These are phyloP conservation scores for Pseudopipra pipra DNA, from an alignment of 2,113 vertebrate species.

Conservation along the genomic window DNA sequence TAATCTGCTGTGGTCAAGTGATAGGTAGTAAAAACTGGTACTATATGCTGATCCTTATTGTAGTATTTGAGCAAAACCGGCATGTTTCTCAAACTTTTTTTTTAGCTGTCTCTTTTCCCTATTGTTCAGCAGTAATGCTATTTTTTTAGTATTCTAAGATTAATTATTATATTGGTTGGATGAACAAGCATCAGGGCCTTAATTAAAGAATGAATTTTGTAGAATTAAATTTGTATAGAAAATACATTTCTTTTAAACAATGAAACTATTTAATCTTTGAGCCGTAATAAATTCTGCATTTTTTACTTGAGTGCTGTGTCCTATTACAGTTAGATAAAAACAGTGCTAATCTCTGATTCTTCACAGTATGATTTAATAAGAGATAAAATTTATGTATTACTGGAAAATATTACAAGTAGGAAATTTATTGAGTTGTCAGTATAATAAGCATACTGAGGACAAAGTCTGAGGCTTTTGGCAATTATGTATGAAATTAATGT, in stretches of 20 bases:
- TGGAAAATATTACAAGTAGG: neutral
- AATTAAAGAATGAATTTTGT: slow-evolving; percentile 57
- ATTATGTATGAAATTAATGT: slow-evolving; percentile 18
- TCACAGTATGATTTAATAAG: slow-evolving; percentile 41
- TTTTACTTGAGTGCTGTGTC: neutral
- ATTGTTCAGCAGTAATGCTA: neutral
- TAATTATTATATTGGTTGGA: slow-evolving; percentile 38
- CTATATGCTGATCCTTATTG: neutral
- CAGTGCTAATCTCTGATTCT: slow-evolving; percentile 12
- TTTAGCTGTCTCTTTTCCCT: neutral
- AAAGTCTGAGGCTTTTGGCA: neutral
- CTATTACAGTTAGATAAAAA: slow-evolving; percentile 26
- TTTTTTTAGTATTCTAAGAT: slow-evolving; percentile 2
- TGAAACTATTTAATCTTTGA: slow-evolving; percentile 2
- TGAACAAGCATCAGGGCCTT: slow-evolving; percentile 53
- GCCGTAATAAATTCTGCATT: slow-evolving; percentile 4
- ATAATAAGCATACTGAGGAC: neutral
- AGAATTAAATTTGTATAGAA: slow-evolving; percentile 48
- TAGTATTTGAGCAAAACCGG: neutral
- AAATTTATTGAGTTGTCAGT: slow-evolving; percentile 37
- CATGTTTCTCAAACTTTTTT: neutral
- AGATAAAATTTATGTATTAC: slow-evolving; percentile 27
- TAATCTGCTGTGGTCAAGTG: neutral
- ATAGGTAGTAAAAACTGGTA: neutral
- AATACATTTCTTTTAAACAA: slow-evolving; percentile 17